phyloP scores from a whole-genome alignment of 2,113 vertebrate species.

The Setophaga kirtlandii region DNA sequence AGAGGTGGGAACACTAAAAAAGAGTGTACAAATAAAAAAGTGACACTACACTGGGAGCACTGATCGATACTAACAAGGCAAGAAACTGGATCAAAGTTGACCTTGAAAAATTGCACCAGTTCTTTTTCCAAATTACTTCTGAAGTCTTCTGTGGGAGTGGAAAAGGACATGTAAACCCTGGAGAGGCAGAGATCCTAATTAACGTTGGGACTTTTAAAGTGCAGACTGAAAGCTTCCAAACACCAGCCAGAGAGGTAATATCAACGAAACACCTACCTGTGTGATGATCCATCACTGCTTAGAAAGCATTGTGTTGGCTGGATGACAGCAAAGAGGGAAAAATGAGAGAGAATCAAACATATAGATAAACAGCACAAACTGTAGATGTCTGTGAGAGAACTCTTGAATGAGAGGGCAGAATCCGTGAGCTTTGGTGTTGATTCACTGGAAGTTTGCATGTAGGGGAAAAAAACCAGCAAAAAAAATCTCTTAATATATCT shows the following conservation, averaged over 20 bases:
- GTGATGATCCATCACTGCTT: background rate
- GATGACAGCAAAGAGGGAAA: background rate
- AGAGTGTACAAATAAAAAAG: background rate
- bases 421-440: background rate
- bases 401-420: background rate
- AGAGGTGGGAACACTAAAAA: background rate
- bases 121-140: background rate
- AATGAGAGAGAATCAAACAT: background rate
- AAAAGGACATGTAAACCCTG: background rate
- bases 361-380: background rate
- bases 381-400: background rate
- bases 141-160: background rate
- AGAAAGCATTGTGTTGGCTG: background rate
- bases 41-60: accelerated
- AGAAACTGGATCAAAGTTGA: background rate
- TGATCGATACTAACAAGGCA: background rate
- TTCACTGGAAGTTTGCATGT: background rate
- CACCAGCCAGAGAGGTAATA: background rate
- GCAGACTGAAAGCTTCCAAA: background rate
- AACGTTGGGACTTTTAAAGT: background rate
- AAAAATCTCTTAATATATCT: background rate
- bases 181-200: background rate
- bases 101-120: background rate
- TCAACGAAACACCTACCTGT: background rate
- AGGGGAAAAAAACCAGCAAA: background rate